Evolutionary conservation across 1,140 invertebrate genomes (phyloP).

Genomic region (Drosophila busckii): DNA sequence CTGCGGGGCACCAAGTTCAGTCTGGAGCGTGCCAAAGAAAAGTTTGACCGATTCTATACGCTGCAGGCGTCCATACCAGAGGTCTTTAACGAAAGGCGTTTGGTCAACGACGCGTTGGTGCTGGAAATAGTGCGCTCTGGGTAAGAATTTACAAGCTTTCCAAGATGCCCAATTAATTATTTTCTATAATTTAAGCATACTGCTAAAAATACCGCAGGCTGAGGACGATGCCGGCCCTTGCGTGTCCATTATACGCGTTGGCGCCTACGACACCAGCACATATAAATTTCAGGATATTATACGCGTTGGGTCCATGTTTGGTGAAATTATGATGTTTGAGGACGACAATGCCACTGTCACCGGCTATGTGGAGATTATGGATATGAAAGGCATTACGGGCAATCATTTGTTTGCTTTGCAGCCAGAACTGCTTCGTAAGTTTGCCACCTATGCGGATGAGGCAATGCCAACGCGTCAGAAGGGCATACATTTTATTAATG

Average conservation of each 20-base stretch:
- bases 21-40: conserved; percentile 83
- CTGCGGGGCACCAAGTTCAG: conserved; percentile 85
- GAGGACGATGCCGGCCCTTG: conserved; percentile 71
- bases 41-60: conserved; percentile 84
- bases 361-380: conserved; percentile 78
- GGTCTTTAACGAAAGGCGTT: conserved; percentile 76
- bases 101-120: conserved; percentile 66
- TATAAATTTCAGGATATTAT: conserved; percentile 73
- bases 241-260: conserved; percentile 78
- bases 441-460: conserved; percentile 80
- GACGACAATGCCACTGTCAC: conserved; percentile 74
- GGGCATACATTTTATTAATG: conserved; percentile 80
- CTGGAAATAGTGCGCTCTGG: conserved; percentile 80
- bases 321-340: conserved; percentile 78
- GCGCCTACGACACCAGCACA: conserved; percentile 61
- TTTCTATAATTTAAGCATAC: conserved; percentile 27
- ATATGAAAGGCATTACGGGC: conserved; percentile 78
- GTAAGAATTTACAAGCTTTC: conserved; percentile 56
- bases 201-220: conserved; percentile 55
- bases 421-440: conserved; percentile 80
- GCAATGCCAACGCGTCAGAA: conserved; percentile 81
- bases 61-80: conserved; percentile 82
- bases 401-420: conserved; percentile 80
- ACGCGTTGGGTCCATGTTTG: conserved; percentile 71
- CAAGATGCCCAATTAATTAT: not conserved